Evolutionary conservation across 2,888 invertebrate genomes (phyloP).

Genomic region (Meta bourneti): DNA sequence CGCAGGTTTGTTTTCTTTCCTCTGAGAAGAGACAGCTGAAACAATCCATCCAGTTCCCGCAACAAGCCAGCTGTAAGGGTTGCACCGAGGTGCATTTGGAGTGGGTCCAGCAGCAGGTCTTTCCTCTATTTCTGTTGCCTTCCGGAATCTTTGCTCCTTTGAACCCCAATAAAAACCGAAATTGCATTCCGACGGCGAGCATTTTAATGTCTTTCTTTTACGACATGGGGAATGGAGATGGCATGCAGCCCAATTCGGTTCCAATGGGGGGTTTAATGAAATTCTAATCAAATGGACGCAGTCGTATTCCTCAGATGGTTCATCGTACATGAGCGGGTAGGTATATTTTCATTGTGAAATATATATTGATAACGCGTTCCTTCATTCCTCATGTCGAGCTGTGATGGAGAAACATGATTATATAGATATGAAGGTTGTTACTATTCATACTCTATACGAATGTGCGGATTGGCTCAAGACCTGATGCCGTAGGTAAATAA

Average conservation of each 20-base stretch:
- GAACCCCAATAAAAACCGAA: background rate
- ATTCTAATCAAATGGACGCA: background rate
- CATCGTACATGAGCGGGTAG: too few species aligned
- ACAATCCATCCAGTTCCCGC: background rate
- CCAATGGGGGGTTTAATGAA: background rate
- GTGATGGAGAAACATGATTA: too few species aligned
- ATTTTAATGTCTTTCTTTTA: background rate
- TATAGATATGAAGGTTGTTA: too few species aligned
- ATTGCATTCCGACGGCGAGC: background rate
- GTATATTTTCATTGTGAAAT: too few species aligned
- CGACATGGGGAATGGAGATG: background rate
- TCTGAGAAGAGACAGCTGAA: too few species aligned
- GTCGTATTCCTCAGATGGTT: background rate
- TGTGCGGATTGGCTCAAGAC: too few species aligned
- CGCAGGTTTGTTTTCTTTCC: too few species aligned
- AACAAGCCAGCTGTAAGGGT: background rate
- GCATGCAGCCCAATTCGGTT: background rate
- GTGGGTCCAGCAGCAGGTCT: background rate
- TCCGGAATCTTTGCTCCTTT: background rate
- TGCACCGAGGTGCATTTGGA: background rate
- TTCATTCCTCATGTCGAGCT: too few species aligned
- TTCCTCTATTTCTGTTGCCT: conserved; percentile 29
- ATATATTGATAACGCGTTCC: too few species aligned
- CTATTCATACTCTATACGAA: too few species aligned
- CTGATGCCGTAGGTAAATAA: too few species aligned